A percentile compares a stretch with the other conserved stretches of the same genome.
Evolutionary conservation across 92 coral and sea anemone species (phyloP).

Genomic region (Phenganax marumi): DNA sequence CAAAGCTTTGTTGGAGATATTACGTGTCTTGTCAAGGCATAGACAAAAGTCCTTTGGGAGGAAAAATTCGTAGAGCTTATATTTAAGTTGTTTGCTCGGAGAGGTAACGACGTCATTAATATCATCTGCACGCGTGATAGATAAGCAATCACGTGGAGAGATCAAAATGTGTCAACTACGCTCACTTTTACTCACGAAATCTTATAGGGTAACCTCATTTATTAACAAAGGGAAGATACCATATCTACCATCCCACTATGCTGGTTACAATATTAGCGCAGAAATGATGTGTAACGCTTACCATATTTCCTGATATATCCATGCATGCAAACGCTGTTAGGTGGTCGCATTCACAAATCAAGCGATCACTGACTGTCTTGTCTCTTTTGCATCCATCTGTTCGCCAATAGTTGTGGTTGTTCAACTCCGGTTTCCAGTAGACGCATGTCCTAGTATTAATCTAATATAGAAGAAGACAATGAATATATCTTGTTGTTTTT

Average conservation of each 20-base stretch:
- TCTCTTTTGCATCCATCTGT: slow-evolving; percentile 33
- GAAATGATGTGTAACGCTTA: background rate
- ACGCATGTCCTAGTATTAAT: slow-evolving; percentile 1
- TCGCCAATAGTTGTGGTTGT: background rate
- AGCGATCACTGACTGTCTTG: background rate
- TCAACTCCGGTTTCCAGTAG: slow-evolving; percentile 34
- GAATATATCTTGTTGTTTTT: background rate
- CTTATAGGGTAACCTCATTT: too few species aligned
- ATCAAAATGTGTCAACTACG: too few species aligned
- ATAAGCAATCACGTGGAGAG: too few species aligned
- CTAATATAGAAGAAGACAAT: background rate
- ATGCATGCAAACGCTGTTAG: slow-evolving; percentile 40
- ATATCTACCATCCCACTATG: too few species aligned
- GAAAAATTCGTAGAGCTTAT: background rate
- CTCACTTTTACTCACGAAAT: too few species aligned
- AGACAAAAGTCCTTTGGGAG: background rate
- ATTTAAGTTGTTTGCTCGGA: background rate
- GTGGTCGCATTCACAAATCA: slow-evolving; percentile 43
- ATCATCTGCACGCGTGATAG: too few species aligned
- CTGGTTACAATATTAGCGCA: background rate
- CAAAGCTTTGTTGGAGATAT: background rate
- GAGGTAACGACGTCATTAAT: too few species aligned
- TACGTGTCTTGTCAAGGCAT: too few species aligned
- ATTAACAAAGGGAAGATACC: too few species aligned
- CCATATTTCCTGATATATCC: slow-evolving; percentile 28